Evolutionary conservation across 2,888 invertebrate species (phyloP), one percentile per base, ranked within the genome.

Genomic region (Tribolium freemani): DNA sequence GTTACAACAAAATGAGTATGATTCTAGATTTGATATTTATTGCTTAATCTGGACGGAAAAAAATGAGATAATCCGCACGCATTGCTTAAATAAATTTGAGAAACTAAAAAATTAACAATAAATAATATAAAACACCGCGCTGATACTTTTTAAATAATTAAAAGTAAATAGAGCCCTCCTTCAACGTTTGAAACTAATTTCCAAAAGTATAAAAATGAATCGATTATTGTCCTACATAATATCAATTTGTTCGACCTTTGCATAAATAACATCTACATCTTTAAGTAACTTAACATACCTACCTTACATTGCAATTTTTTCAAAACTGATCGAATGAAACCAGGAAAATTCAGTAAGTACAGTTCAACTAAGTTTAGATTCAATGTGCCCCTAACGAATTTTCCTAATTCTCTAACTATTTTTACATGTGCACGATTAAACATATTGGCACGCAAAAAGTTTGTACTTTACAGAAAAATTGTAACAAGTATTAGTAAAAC

Each of bases 381-480:
- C n/a, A 56, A 56, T 31, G n/a, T 38, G 30, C 48, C 20, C 9
- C 44, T 21, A 48, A 60, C 72, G 70, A 73, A 76, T 77, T 76
- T 75, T 77, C 73, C 75, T 72, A 69, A 51, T 56, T 67, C 20
- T 69, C 45, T 54, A 63, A 5, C 51, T 56, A 31, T 31, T 38
- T 26, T 68, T 71, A 71, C 71, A 69, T 69, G 73, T 69, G 67
- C 73, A 60, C 68, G 69, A 72, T 73, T 69, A 60, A 57, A 64
- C 53, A 77, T 76, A 78, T 82, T 82, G 82, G 82, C 82, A 82
- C 82, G 77, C 56, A 67, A 78, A 78, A 78, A 74, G 77, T 81
- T 80, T 82, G 81, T 80, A 82, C 82, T 82, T 82, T 80, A 78
- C 79, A 81, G 78, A 78, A 72, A 74, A 66, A 69, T 71, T 53